A percentile compares a stretch with the other conserved stretches of the same genome.
Conservation (phyloP, 2,113 vertebrate species). For the Pleuronectes platessa region DNA sequence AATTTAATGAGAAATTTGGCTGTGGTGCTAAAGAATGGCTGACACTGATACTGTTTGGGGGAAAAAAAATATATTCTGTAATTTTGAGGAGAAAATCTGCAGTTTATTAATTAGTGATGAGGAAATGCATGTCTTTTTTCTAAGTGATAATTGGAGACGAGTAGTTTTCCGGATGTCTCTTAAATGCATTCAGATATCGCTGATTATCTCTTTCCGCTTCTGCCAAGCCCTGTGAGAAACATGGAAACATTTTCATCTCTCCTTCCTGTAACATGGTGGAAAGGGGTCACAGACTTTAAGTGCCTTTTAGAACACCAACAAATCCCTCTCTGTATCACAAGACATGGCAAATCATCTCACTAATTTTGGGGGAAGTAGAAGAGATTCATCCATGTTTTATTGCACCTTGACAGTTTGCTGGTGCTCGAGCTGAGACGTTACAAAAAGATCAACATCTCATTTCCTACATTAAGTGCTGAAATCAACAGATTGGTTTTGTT, state of each 20-base stretch:
- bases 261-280: background rate
- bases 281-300: background rate
- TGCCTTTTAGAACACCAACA: background rate
- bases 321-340: background rate
- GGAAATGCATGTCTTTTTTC: background rate
- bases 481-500: background rate
- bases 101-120: slow-evolving; percentile 10
- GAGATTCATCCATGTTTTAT: background rate
- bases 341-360: background rate
- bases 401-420: background rate
- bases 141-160: background rate
- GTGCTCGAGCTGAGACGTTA: background rate
- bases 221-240: slow-evolving; percentile 1
- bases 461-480: background rate
- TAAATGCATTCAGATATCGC: background rate
- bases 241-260: background rate
- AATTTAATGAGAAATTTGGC: background rate
- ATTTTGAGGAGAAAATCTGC: background rate
- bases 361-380: background rate
- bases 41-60: background rate
- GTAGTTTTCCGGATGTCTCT: slow-evolving; percentile 2
- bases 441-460: background rate
- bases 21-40: background rate
- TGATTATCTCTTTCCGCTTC: slow-evolving; percentile 3
- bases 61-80: background rate